These are phyloP conservation scores for Drosophila mauritiana DNA, from an alignment of 1,140 invertebrate genomes.

Conservation along the genomic window DNA sequence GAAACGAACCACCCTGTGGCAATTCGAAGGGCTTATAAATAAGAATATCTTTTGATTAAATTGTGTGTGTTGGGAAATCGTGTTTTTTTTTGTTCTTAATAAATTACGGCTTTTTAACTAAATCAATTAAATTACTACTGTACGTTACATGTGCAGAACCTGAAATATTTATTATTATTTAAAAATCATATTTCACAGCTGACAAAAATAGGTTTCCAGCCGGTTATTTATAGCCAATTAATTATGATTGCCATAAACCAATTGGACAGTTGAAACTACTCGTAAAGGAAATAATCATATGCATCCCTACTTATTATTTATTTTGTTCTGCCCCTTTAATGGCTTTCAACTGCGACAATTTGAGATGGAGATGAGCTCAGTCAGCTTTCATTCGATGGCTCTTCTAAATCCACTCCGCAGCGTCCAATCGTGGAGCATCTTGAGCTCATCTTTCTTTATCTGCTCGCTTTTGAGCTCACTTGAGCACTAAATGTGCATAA, in stretches of 20 bases:
- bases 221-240: conserved; percentile 6
- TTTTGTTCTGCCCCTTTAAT: conserved; percentile 6
- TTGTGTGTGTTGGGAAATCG: not conserved
- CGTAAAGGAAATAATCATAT: conserved; percentile 9
- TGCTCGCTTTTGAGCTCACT: conserved; percentile 72
- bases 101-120: not conserved
- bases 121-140: not conserved
- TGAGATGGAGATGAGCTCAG: conserved; percentile 18
- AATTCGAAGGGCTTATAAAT: not conserved
- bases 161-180: not conserved
- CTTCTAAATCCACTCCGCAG: not conserved
- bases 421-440: conserved; percentile 25
- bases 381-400: conserved; percentile 5
- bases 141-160: not conserved
- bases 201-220: not conserved
- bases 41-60: not conserved
- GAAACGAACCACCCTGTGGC: not conserved
- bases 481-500: conserved; percentile 81
- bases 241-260: conserved; percentile 1
- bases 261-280: not conserved
- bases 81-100: not conserved
- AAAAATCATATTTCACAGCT: not conserved
- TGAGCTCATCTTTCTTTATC: conserved; percentile 50
- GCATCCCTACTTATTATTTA: not conserved
- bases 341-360: conserved; percentile 13